Evolutionary conservation across 1,140 invertebrate species (phyloP).

Genomic region (Littorina saxatilis): DNA sequence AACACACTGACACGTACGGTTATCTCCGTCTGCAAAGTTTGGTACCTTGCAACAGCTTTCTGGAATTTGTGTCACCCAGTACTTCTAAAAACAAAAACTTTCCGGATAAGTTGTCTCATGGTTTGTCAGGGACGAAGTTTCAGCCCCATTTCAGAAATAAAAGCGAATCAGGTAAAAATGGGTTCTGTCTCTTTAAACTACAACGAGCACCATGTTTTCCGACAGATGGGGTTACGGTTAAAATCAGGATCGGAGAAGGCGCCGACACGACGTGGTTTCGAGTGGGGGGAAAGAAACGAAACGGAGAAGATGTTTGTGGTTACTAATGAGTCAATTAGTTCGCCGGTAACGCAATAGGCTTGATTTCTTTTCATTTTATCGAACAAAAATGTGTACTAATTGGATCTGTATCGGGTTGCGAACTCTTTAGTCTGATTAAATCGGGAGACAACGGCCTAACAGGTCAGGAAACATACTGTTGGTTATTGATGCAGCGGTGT

Average conservation of each 20-base stretch:
- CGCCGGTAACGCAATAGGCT: neutral
- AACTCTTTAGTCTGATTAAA: neutral
- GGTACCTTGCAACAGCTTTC: too few relatives aligned
- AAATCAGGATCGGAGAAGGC: neutral
- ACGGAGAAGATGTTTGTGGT: neutral
- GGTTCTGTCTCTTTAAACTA: neutral
- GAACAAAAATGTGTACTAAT: neutral
- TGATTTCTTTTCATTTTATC: neutral
- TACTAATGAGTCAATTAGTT: conserved; percentile 16
- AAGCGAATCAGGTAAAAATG: too few relatives aligned
- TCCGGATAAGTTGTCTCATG: too few relatives aligned
- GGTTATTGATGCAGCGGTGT: too few relatives aligned
- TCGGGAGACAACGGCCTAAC: too few relatives aligned
- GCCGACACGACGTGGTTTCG: neutral
- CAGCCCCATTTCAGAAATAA: too few relatives aligned
- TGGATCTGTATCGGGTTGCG: neutral
- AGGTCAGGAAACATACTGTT: too few relatives aligned
- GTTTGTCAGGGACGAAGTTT: too few relatives aligned
- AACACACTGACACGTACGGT: too few relatives aligned
- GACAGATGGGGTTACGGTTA: neutral
- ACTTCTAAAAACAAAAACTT: too few relatives aligned
- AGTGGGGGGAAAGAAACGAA: neutral
- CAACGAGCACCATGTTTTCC: neutral
- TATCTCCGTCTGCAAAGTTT: too few relatives aligned
- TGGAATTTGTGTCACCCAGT: too few relatives aligned